Evolutionary conservation across 2,797 vertebrate genomes (phyloP).

Genomic region (Helostoma temminkii): DNA sequence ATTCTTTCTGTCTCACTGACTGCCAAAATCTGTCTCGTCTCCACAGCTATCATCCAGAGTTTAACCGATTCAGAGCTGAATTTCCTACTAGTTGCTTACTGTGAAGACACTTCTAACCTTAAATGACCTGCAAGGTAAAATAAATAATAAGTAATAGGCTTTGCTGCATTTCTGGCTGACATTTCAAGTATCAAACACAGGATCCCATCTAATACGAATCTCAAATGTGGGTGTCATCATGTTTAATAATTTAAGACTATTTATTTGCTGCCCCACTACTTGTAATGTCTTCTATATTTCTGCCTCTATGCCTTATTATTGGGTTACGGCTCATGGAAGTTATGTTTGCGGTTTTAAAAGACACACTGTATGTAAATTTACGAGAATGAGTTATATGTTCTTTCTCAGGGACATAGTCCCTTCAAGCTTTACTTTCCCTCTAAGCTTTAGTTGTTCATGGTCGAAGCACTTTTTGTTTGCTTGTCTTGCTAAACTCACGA

Average conservation of each 20-base stretch:
- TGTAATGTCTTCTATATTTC: slow-evolving; percentile 33
- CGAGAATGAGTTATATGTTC: background rate
- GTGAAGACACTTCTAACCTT: slow-evolving; percentile 16
- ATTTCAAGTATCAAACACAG: slow-evolving; percentile 25
- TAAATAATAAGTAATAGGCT: slow-evolving; percentile 22
- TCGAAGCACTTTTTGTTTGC: slow-evolving; percentile 18
- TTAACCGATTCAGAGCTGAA: slow-evolving; percentile 17
- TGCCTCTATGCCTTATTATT: slow-evolving; percentile 14
- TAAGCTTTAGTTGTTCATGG: background rate
- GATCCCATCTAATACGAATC: slow-evolving; percentile 22
- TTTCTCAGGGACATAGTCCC: background rate
- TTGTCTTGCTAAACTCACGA: slow-evolving; percentile 33
- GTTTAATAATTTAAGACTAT: background rate
- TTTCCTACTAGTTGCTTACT: too few relatives aligned
- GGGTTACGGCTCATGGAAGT: background rate
- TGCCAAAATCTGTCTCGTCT: background rate
- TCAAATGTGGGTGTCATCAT: slow-evolving; percentile 32
- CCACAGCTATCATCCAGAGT: slow-evolving; percentile 7
- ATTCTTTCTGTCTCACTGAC: background rate
- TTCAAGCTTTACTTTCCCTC: slow-evolving; percentile 3
- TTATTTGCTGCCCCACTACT: slow-evolving; percentile 14
- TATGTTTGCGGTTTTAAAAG: slow-evolving; percentile 1
- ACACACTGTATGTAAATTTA: too few relatives aligned
- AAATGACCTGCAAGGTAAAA: slow-evolving; percentile 20
- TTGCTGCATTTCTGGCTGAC: slow-evolving; percentile 20